Base-by-base conservation (phyloP, 2,888 invertebrate genomes). In the Ernsta delagoae region DNA sequence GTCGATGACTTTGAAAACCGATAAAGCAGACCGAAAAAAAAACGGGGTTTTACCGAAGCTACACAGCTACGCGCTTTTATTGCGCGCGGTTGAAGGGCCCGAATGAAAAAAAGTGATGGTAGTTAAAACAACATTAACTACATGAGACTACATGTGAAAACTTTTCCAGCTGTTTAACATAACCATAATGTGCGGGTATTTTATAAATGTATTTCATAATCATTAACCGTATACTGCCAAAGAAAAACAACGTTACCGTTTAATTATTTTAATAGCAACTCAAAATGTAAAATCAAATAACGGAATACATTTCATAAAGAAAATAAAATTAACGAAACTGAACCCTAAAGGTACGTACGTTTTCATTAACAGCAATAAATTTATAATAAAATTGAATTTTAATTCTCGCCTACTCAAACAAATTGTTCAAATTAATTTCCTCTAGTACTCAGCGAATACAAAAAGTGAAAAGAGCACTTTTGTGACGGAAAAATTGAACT, bases 1-100 rank as follows among this genome's bases (percentile, higher is more conserved):
- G 64, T 70, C 67, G 43, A 65, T 59, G 61, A 24, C 53, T 31
- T 50, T 39, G 41, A 72, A 72, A 72, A 74, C 73, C 71, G 71
- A 72, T 62, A 56, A 24, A 56, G 24, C 31, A 36, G 36, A 36
- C 36, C 36, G 11, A n/a, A 0, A n/a, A 45, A 45, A 43, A 45
- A 45, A 45, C 45, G 4, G n/a, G 8, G 60, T 60, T 60, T 56
- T 34, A 24, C 34, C 43, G 24, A 45, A 39, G 16, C 50, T 48
- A 24, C 8, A 1, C 59, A 56, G 34, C 53, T 5, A 39, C 16
- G 48, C 16, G 5, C 11, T 53, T 62, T 61, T 48, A 39, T 16
- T 34, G 11, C 11, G 24, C 43, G 24, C 60, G 8, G 39, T 59
- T 41, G 39, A 24, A 53, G 8, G 53, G 16, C n/a, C n/a, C n/a